phyloP scores from a whole-genome alignment of 2,888 invertebrate species.

The Flexamia atlantica region DNA sequence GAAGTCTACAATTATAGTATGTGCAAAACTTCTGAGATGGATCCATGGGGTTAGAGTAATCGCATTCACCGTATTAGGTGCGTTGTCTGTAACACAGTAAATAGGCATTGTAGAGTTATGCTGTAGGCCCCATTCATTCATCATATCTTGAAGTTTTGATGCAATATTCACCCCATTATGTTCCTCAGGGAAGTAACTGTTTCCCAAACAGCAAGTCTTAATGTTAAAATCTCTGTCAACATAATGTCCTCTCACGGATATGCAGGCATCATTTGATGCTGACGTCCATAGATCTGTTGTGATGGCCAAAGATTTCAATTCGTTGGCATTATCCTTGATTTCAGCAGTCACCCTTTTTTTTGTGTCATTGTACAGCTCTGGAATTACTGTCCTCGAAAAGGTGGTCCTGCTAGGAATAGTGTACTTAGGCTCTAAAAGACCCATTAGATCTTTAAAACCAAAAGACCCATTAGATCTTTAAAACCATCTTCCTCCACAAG shows the following conservation, averaged over 20 bases:
- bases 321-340: not conserved
- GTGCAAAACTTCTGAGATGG: conserved; percentile 5
- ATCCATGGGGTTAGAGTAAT: not conserved
- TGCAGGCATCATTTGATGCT: conserved; percentile 69
- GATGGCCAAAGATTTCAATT: conserved; percentile 60
- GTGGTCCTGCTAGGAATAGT: not conserved
- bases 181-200: too few species aligned
- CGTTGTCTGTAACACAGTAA: conserved; percentile 16
- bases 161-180: not conserved
- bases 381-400: conserved; percentile 7
- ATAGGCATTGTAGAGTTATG: not conserved
- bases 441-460: not conserved
- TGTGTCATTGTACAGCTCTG: not conserved
- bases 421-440: not conserved
- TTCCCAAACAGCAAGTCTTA: too few species aligned
- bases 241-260: conserved; percentile 70
- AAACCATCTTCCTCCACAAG: conserved; percentile 1
- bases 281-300: conserved; percentile 73
- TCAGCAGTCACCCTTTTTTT: not conserved
- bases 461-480: conserved; percentile 4
- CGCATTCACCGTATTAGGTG: not conserved
- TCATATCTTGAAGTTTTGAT: not conserved
- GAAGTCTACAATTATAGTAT: too few species aligned
- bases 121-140: not conserved
- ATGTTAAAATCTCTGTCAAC: conserved; percentile 67